These are phyloP conservation scores for Bubo scandiacus DNA, from an alignment of 2,113 vertebrate genomes.

Conservation along the genomic window DNA sequence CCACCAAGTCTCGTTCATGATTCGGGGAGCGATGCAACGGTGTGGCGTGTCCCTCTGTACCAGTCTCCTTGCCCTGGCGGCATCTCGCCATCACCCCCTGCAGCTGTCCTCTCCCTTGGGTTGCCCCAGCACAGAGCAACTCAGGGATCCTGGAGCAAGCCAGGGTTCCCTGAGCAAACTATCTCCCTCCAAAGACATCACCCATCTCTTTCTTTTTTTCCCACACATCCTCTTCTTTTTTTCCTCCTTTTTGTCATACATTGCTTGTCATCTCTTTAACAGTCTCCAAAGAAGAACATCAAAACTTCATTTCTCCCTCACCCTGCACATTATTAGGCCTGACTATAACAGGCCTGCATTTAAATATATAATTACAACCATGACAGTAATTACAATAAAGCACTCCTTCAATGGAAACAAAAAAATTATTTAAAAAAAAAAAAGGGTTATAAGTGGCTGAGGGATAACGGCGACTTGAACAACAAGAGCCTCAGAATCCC, in stretches of 20 bases:
- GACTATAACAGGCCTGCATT: conserved; percentile 1
- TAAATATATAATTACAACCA: conserved; percentile 35
- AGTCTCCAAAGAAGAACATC: neutral
- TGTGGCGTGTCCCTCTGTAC: rapidly evolving
- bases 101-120: rapidly evolving
- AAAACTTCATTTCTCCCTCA: conserved; percentile 26
- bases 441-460: neutral
- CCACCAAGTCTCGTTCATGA: neutral
- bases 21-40: neutral
- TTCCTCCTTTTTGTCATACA: neutral
- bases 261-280: neutral
- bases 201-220: neutral
- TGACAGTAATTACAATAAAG: conserved; percentile 47
- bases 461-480: neutral
- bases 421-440: neutral
- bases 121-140: neutral
- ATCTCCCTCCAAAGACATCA: neutral
- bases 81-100: rapidly evolving
- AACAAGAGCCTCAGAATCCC: neutral
- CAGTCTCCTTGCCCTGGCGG: neutral
- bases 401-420: conserved; percentile 32
- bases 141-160: too few relatives aligned
- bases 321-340: neutral
- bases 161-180: neutral
- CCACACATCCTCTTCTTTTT: neutral